Evolutionary conservation across 2,113 vertebrate species (phyloP).

Genomic region (Cryptotis parvus): DNA sequence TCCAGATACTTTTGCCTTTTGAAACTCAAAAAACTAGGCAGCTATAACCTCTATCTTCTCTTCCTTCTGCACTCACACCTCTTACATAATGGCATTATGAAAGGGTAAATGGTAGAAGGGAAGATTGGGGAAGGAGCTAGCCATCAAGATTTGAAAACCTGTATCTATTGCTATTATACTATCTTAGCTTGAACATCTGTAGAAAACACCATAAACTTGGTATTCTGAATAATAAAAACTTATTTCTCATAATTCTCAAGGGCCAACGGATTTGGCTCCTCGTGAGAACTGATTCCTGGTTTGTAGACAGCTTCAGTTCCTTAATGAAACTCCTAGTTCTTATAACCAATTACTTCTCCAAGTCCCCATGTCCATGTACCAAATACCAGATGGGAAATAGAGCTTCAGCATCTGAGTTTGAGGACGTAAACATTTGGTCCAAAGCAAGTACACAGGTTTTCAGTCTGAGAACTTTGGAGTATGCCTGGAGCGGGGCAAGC

Average conservation of each 20-base stretch:
- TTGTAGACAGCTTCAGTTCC: neutral
- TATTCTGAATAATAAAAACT: neutral
- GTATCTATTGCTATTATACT: neutral
- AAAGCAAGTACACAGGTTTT: neutral
- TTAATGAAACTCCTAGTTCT: neutral
- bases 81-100: neutral
- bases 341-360: neutral
- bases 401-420: neutral
- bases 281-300: neutral
- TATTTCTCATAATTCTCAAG: slow-evolving; percentile 9
- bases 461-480: too few species aligned
- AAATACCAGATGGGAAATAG: neutral
- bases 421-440: neutral
- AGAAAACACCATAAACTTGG: neutral
- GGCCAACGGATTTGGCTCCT: neutral
- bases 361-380: neutral
- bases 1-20: neutral
- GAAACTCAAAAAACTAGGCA: neutral
- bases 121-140: neutral
- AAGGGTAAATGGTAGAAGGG: neutral
- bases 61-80: neutral
- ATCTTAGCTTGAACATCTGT: neutral
- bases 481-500: too few species aligned
- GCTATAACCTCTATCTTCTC: neutral
- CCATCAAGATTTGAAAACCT: slow-evolving; percentile 11